phyloP scores from a whole-genome alignment of 2,113 vertebrate species.

The Cryptotis parvus region DNA sequence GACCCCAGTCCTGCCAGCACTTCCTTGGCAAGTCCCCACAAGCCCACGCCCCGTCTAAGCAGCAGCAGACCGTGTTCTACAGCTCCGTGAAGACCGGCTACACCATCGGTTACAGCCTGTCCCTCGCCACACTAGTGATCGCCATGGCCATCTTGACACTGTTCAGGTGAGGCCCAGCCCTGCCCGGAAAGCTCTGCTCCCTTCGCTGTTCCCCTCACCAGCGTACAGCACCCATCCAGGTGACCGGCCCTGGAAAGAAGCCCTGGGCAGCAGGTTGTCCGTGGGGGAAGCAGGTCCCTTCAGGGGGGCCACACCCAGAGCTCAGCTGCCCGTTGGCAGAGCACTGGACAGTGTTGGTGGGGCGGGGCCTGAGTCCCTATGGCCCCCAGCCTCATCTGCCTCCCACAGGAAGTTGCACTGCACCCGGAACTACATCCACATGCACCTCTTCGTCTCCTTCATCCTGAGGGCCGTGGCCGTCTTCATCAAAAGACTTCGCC shows the following conservation, averaged over 20 bases:
- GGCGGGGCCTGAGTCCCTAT: not conserved
- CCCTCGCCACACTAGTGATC: conserved; percentile 91
- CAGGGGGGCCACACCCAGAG: too few species aligned
- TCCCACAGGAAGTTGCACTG: conserved; percentile 95
- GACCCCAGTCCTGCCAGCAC: not conserved
- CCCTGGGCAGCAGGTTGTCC: too few species aligned
- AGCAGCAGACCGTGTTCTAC: conserved; percentile 89
- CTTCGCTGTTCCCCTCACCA: not conserved
- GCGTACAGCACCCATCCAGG: not conserved
- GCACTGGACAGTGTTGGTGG: too few species aligned
- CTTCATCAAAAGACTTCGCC: conserved; percentile 94
- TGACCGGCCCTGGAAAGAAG: too few species aligned
- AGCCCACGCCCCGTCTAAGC: not conserved
- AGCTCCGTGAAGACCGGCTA: conserved; percentile 93
- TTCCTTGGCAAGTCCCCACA: not conserved
- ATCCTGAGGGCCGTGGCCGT: conserved; percentile 95
- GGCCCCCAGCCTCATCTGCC: not conserved
- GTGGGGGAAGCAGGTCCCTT: too few species aligned
- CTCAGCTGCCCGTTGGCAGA: too few species aligned
- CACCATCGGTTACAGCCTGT: conserved; percentile 95
- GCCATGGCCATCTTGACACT: conserved; percentile 94
- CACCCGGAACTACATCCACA: conserved; percentile 97
- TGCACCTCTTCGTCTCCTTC: conserved; percentile 96
- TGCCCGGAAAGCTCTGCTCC: not conserved
- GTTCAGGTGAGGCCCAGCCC: conserved; percentile 91